These are phyloP conservation scores for Teleiodes luculella DNA, from an alignment of 2,888 invertebrate genomes.

Conservation along the genomic window DNA sequence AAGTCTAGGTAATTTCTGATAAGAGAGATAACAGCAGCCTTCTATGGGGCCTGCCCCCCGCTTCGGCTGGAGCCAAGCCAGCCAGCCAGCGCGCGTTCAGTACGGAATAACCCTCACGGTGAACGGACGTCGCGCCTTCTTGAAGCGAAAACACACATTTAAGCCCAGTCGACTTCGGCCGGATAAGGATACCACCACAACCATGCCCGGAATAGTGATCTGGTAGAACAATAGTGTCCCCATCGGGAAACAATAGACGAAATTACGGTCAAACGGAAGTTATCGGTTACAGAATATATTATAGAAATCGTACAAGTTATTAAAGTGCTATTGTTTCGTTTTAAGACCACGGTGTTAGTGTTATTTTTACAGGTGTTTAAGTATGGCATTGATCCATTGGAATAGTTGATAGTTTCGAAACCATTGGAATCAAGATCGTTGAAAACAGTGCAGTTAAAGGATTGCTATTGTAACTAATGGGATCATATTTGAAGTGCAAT, in stretches of 20 bases:
- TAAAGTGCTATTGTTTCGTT: slow-evolving; percentile 6
- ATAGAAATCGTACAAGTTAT: slow-evolving; percentile 10
- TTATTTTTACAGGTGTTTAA: slow-evolving; percentile 13
- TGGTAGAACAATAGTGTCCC: slow-evolving; percentile 26
- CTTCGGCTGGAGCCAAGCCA: neutral
- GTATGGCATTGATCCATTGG: slow-evolving; percentile 23
- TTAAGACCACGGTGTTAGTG: slow-evolving; percentile 4
- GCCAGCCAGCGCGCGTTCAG: slow-evolving; percentile 8
- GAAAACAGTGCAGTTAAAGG: neutral
- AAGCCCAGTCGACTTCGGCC: slow-evolving; percentile 15
- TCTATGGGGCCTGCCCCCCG: neutral
- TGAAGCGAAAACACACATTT: too few species aligned
- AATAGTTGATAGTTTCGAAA: neutral
- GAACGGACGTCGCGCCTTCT: neutral
- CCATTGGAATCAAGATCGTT: neutral
- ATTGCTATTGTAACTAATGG: neutral
- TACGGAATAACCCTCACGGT: neutral
- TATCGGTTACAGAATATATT: slow-evolving; percentile 15
- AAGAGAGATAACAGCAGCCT: slow-evolving; percentile 25
- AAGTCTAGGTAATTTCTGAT: slow-evolving; percentile 26
- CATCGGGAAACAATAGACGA: slow-evolving; percentile 25
- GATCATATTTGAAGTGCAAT: slow-evolving; percentile 1
- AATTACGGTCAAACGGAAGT: slow-evolving; percentile 24
- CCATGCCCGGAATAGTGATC: slow-evolving; percentile 28
- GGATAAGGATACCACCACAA: slow-evolving; percentile 23